Evolutionary conservation across 2,113 vertebrate genomes (phyloP).

Genomic region (Gymnobelideus leadbeateri): DNA sequence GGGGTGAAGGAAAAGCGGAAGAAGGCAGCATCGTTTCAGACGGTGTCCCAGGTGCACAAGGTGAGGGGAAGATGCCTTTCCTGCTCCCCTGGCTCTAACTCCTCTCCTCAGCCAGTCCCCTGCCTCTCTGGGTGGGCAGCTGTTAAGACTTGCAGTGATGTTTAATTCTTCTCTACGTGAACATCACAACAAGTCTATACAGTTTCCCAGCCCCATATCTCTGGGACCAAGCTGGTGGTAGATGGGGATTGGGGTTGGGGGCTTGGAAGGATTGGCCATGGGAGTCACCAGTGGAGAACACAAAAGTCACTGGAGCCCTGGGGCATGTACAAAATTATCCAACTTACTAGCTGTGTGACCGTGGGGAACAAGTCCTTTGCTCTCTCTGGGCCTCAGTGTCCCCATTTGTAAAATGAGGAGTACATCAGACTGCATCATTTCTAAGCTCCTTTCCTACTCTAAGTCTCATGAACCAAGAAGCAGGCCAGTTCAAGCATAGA

Average conservation of each 20-base stretch:
- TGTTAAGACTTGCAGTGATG: slow-evolving; percentile 99
- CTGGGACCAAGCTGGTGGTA: slow-evolving; percentile 55
- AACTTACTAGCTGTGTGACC: neutral
- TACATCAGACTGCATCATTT: neutral
- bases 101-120: neutral
- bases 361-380: neutral
- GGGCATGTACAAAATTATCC: neutral
- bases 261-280: neutral
- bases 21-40: slow-evolving; percentile 95
- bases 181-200: slow-evolving; percentile 99
- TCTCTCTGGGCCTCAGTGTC: neutral
- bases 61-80: slow-evolving; percentile 79
- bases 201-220: slow-evolving; percentile 88
- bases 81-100: accelerated
- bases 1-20: slow-evolving; percentile 92
- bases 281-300: neutral
- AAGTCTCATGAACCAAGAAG: neutral
- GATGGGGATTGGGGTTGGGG: neutral
- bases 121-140: slow-evolving; percentile 82
- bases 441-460: neutral
- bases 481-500: neutral
- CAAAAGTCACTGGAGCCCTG: neutral
- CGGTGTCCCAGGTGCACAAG: slow-evolving; percentile 95
- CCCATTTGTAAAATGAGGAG: neutral
- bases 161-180: slow-evolving; percentile 97